phyloP scores from a whole-genome alignment of 1,140 invertebrate genomes.

The Hesperophylax magnus region DNA sequence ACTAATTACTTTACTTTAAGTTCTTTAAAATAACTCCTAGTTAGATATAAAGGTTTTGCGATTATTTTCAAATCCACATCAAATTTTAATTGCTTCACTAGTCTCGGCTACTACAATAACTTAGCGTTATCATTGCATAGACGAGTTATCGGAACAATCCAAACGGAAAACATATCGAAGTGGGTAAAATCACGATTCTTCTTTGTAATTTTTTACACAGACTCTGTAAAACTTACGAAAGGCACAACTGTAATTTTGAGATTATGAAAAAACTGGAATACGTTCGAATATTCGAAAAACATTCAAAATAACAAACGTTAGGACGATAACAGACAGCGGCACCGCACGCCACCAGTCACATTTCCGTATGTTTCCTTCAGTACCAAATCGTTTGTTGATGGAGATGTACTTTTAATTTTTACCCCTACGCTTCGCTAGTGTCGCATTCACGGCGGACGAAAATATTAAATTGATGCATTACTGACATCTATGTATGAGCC shows the following conservation, averaged over 20 bases:
- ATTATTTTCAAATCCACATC: conserved; percentile 32
- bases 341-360: conserved; percentile 39
- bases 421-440: conserved; percentile 24
- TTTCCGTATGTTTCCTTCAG: conserved; percentile 39
- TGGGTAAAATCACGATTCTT: conserved; percentile 31
- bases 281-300: conserved; percentile 44
- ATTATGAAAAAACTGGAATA: conserved; percentile 16
- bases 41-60: conserved; percentile 12
- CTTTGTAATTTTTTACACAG: conserved; percentile 40
- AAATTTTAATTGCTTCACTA: conserved; percentile 33
- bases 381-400: conserved; percentile 26
- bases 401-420: conserved; percentile 15
- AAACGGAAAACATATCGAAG: conserved; percentile 46
- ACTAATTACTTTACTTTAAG: conserved; percentile 1
- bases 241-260: conserved; percentile 39
- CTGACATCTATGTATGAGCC: neutral
- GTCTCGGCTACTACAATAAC: conserved; percentile 38
- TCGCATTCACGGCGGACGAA: neutral
- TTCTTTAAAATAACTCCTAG: conserved; percentile 12
- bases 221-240: conserved; percentile 41
- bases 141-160: conserved; percentile 32
- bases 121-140: conserved; percentile 46
- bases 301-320: conserved; percentile 43
- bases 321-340: conserved; percentile 29
- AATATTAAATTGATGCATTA: neutral